phyloP scores from a whole-genome alignment of 2,888 invertebrate genomes.

The Pyrrhosoma nymphula region DNA sequence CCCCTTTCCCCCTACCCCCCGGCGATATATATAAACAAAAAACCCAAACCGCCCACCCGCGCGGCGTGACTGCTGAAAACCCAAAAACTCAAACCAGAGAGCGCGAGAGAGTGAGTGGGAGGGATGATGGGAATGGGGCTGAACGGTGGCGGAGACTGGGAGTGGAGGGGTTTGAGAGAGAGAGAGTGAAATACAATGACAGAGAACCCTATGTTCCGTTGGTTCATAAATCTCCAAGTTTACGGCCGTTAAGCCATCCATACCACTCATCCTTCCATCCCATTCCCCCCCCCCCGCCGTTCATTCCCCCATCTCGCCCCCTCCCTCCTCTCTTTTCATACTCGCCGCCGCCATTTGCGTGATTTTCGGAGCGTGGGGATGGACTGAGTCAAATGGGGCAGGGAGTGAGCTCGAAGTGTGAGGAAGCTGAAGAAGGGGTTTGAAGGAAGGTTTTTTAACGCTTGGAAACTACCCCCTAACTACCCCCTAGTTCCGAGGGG shows the following conservation, averaged over 20 bases:
- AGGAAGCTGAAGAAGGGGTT: too few relatives aligned
- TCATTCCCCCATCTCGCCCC: background rate
- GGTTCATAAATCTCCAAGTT: constrained; percentile 55
- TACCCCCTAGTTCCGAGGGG: too few relatives aligned
- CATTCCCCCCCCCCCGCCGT: background rate
- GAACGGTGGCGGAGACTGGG: background rate
- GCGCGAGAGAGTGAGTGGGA: background rate
- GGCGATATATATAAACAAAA: background rate
- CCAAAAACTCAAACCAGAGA: background rate
- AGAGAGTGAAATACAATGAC: constrained; percentile 42
- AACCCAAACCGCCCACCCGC: background rate
- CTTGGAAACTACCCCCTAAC: too few relatives aligned
- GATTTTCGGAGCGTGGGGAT: background rate
- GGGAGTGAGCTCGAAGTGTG: too few relatives aligned
- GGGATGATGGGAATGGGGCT: background rate
- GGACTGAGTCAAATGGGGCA: too few relatives aligned
- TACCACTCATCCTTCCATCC: background rate
- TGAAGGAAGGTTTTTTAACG: too few relatives aligned
- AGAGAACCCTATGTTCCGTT: constrained; percentile 49
- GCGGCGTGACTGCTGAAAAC: constrained; percentile 3
- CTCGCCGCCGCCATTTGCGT: background rate
- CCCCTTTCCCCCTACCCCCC: background rate
- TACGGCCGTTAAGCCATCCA: constrained; percentile 46
- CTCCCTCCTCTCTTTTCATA: background rate
- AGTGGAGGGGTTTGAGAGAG: background rate